phyloP scores from a whole-genome alignment of 2,888 invertebrate genomes.

The Furcula furcula region DNA sequence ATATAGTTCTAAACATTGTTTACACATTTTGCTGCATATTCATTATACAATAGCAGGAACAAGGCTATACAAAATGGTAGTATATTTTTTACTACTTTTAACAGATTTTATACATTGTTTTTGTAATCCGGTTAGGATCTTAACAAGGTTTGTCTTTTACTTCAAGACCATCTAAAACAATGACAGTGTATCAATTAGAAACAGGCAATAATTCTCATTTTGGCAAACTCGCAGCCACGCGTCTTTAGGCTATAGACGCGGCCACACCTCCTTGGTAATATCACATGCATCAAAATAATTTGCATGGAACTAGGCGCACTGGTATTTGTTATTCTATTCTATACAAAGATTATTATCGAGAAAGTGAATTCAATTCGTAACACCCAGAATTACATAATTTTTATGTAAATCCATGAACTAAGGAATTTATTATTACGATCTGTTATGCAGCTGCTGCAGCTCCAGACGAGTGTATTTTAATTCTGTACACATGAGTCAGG shows the following conservation, averaged over 20 bases:
- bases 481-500: conserved; percentile 65
- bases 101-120: conserved; percentile 4
- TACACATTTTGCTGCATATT: conserved; percentile 30
- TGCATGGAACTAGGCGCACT: conserved; percentile 43
- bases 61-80: conserved; percentile 12
- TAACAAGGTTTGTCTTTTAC: neutral
- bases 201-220: conserved; percentile 48
- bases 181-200: conserved; percentile 8
- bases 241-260: too few species aligned
- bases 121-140: neutral
- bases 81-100: conserved; percentile 3
- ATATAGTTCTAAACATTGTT: conserved; percentile 48
- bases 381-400: conserved; percentile 1
- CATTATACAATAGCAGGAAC: conserved; percentile 27
- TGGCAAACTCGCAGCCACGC: conserved; percentile 57
- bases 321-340: conserved; percentile 46
- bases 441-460: conserved; percentile 51
- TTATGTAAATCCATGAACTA: neutral
- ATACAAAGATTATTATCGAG: conserved; percentile 18
- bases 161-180: conserved; percentile 5
- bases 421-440: conserved; percentile 32
- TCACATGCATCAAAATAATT: conserved; percentile 54
- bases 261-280: conserved; percentile 37
- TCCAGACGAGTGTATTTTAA: conserved; percentile 59
- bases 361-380: neutral